Conservation (phyloP, 2,113 vertebrate species). For the Hypanus sabinus region DNA sequence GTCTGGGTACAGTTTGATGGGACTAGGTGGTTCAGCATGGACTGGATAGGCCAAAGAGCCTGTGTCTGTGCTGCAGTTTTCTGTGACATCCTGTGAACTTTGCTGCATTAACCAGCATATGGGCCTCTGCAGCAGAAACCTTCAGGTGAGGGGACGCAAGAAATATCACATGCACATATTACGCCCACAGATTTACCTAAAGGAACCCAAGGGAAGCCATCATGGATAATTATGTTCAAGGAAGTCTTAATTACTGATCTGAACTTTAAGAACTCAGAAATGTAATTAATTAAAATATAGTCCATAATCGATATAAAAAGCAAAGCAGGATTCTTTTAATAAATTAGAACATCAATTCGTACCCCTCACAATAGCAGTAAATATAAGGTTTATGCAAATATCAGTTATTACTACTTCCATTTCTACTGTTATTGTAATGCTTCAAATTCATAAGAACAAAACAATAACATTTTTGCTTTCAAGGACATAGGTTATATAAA, state of each 20-base stretch:
- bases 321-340: not conserved
- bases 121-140: not conserved
- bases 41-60: too few relatives aligned
- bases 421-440: not conserved
- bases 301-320: not conserved
- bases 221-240: not conserved
- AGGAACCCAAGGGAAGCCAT: too few relatives aligned
- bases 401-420: not conserved
- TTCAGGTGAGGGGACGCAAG: too few relatives aligned
- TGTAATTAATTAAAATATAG: slow-evolving; percentile 27
- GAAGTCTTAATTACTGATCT: not conserved
- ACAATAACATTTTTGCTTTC: not conserved
- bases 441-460: not conserved
- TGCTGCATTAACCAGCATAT: not conserved
- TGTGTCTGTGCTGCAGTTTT: too few relatives aligned
- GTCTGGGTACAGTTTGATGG: too few relatives aligned
- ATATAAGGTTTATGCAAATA: not conserved
- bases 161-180: not conserved
- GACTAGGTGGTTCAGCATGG: too few relatives aligned
- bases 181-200: not conserved
- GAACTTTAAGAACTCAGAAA: not conserved
- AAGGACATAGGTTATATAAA: not conserved
- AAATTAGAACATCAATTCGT: not conserved
- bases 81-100: not conserved
- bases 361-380: not conserved